These are phyloP conservation scores for Sebastolobus altivelis DNA, from an alignment of 2,797 vertebrate species.

Conservation along the genomic window DNA sequence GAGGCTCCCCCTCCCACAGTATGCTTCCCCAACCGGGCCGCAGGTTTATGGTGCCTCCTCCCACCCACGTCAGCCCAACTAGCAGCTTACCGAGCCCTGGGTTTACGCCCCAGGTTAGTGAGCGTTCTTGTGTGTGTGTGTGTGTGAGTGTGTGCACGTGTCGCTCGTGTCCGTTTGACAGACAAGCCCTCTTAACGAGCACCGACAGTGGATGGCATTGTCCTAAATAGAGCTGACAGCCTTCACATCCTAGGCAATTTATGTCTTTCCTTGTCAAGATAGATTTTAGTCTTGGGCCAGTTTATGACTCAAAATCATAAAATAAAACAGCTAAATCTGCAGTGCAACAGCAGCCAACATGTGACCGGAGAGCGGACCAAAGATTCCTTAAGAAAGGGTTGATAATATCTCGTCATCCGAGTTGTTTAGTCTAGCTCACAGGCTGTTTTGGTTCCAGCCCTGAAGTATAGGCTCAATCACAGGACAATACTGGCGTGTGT, in stretches of 20 bases:
- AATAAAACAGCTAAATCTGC: constrained; percentile 42
- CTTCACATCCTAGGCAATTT: constrained; percentile 69
- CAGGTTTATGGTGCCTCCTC: constrained; percentile 61
- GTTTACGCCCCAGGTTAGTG: constrained; percentile 73
- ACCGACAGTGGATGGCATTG: constrained; percentile 62
- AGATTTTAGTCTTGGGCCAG: constrained; percentile 59
- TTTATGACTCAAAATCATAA: constrained; percentile 49
- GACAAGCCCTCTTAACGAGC: constrained; percentile 66
- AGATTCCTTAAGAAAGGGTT: constrained; percentile 38
- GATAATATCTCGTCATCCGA: constrained; percentile 65
- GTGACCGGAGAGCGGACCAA: constrained; percentile 31
- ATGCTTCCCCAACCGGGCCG: constrained; percentile 56
- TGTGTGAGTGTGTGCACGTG: background rate
- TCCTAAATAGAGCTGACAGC: constrained; percentile 80
- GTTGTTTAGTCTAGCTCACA: constrained; percentile 83
- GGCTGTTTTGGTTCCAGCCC: constrained; percentile 67
- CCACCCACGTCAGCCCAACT: constrained; percentile 65
- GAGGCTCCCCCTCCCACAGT: constrained; percentile 50
- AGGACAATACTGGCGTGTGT: constrained; percentile 50
- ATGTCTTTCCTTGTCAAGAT: constrained; percentile 67
- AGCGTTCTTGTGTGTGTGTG: constrained; percentile 1
- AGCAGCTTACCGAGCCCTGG: constrained; percentile 60
- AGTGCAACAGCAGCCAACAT: constrained; percentile 53
- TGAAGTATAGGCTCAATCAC: constrained; percentile 32
- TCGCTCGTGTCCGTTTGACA: constrained; percentile 46